phyloP scores from a whole-genome alignment of 2,113 vertebrate genomes.

The Passer montanus region DNA sequence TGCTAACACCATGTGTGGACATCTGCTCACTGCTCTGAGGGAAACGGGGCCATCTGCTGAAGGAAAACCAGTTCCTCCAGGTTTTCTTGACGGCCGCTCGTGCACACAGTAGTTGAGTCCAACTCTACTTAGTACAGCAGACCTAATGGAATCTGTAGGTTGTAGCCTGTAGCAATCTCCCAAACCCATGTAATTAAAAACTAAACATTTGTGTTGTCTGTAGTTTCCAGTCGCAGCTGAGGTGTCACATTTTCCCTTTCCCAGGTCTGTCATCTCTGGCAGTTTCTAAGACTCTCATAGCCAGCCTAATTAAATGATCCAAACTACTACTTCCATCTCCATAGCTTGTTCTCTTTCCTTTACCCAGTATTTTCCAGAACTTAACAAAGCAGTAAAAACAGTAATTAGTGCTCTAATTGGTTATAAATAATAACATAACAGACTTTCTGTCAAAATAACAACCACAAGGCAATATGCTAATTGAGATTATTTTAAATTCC shows the following conservation, averaged over 20 bases:
- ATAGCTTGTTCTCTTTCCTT: not conserved
- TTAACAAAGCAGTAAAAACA: constrained; percentile 21
- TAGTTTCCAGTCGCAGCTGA: not conserved
- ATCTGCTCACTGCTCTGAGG: not conserved
- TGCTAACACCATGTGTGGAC: not conserved
- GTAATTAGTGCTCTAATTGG: constrained; percentile 24
- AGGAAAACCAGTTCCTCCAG: not conserved
- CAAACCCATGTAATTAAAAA: not conserved
- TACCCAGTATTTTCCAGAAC: not conserved
- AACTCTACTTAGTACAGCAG: not conserved
- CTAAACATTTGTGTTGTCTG: not conserved
- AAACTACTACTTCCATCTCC: not conserved
- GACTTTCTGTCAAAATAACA: constrained; percentile 72
- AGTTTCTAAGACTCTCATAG: not conserved
- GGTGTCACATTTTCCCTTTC: not conserved
- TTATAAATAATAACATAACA: constrained; percentile 62
- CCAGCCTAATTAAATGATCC: constrained; percentile 8
- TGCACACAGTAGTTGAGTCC: not conserved
- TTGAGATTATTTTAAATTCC: constrained; percentile 36
- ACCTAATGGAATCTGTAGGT: not conserved
- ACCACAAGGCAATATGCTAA: constrained; percentile 53
- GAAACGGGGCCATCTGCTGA: not conserved
- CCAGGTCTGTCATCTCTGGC: constrained; percentile 1
- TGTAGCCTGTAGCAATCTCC: not conserved
- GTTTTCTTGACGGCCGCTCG: not conserved